Evolutionary conservation across 2,797 vertebrate genomes (phyloP).

Genomic region (Acanthurus lineatus): DNA sequence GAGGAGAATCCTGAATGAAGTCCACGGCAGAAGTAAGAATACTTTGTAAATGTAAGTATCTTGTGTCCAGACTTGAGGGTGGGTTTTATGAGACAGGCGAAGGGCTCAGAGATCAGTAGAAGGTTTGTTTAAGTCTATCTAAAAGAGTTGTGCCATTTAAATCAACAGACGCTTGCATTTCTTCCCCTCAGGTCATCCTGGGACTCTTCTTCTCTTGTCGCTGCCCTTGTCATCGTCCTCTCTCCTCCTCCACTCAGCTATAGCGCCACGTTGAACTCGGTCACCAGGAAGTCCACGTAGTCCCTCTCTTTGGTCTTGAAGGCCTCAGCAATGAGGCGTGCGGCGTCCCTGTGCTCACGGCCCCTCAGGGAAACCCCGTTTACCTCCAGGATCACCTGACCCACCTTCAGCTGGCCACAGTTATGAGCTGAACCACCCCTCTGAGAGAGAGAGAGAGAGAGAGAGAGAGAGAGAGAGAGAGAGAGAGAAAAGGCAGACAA

Average conservation of each 20-base stretch:
- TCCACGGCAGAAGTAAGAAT: slow-evolving; percentile 51
- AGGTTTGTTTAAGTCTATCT: slow-evolving; percentile 29
- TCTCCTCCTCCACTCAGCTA: slow-evolving; percentile 71
- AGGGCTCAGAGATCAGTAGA: slow-evolving; percentile 61
- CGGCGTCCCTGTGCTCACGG: slow-evolving; percentile 94
- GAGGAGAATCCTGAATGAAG: slow-evolving; percentile 64
- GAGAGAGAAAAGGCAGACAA: no score
- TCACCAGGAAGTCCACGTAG: slow-evolving; percentile 95
- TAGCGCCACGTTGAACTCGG: slow-evolving; percentile 96
- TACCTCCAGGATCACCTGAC: slow-evolving; percentile 97
- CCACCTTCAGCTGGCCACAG: slow-evolving; percentile 95
- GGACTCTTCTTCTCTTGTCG: not conserved
- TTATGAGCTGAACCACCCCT: slow-evolving; percentile 95
- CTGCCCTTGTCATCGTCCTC: slow-evolving; percentile 7
- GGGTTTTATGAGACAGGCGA: slow-evolving; percentile 27
- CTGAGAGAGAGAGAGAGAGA: slow-evolving; percentile 71
- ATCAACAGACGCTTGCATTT: slow-evolving; percentile 36
- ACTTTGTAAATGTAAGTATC: slow-evolving; percentile 27
- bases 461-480: not conserved
- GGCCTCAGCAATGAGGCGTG: slow-evolving; percentile 95
- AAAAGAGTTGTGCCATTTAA: slow-evolving; percentile 74
- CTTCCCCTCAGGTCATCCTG: not conserved
- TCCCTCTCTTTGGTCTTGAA: slow-evolving; percentile 98
- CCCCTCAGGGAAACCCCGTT: slow-evolving; percentile 91
- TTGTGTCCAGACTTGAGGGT: slow-evolving; percentile 28